Percentiles rank a stretch among this genome's conserved stretches.
phyloP scores from a whole-genome alignment of 2,888 invertebrate species.

The Nematopogon swammerdamellus region DNA sequence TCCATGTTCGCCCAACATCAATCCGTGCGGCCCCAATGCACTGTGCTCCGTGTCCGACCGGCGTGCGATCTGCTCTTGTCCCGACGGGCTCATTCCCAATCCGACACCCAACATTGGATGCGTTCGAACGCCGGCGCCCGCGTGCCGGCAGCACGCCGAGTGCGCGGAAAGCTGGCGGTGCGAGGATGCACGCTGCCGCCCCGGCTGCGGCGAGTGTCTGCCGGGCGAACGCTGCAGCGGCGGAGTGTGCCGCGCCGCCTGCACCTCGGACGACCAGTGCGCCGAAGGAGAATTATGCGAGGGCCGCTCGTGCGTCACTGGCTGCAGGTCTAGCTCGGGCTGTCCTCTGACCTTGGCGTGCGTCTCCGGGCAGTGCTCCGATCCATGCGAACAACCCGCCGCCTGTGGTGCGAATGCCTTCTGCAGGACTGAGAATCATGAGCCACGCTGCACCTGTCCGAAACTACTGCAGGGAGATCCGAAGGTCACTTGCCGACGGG shows the following conservation, averaged over 20 bases:
- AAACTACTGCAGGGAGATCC: constrained; percentile 72
- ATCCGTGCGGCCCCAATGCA: constrained; percentile 84
- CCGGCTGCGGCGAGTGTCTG: constrained; percentile 64
- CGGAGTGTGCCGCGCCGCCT: constrained; percentile 81
- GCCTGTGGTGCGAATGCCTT: constrained; percentile 82
- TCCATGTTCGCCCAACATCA: constrained; percentile 63
- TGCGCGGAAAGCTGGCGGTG: constrained; percentile 71
- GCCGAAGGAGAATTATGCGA: constrained; percentile 84
- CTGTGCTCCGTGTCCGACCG: constrained; percentile 77
- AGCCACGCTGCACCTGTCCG: constrained; percentile 72
- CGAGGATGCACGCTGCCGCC: constrained; percentile 69
- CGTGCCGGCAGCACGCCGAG: constrained; percentile 75
- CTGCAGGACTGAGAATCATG: constrained; percentile 68
- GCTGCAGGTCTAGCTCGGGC: constrained; percentile 77
- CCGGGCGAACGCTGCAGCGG: constrained; percentile 75
- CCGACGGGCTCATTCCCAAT: constrained; percentile 76
- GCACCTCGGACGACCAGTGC: constrained; percentile 82
- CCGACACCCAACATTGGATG: constrained; percentile 88
- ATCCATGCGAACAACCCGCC: constrained; percentile 73
- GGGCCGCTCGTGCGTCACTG: constrained; percentile 72
- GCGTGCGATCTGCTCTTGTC: constrained; percentile 77
- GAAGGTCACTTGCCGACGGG: constrained; percentile 67
- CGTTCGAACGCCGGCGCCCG: constrained; percentile 71
- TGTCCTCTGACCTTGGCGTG: constrained; percentile 74
- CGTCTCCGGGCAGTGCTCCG: constrained; percentile 71